Evolutionary conservation across 2,113 vertebrate species (phyloP).

Genomic region (Sprattus sprattus): DNA sequence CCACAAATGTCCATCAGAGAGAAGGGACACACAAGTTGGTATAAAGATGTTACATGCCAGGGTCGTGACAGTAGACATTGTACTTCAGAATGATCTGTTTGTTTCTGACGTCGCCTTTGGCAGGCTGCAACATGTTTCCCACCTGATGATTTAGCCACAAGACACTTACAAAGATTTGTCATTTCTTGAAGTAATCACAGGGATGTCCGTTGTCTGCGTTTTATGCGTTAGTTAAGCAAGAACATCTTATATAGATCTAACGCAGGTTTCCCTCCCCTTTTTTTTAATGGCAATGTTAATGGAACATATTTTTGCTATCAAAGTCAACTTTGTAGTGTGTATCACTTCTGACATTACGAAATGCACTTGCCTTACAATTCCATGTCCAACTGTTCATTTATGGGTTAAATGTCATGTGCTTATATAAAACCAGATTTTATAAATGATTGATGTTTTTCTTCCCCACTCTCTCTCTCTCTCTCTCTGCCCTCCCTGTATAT

Average conservation of each 20-base stretch:
- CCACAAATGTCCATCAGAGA: conserved; percentile 52
- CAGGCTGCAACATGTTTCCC: neutral
- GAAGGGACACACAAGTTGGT: neutral
- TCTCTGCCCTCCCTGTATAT: neutral
- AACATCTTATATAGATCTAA: no score
- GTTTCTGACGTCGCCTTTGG: neutral
- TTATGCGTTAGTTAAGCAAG: no score
- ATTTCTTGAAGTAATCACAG: neutral
- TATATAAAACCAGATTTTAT: neutral
- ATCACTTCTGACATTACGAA: no score
- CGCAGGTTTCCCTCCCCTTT: no score
- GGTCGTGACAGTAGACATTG: neutral
- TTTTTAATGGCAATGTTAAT: neutral
- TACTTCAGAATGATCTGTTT: neutral
- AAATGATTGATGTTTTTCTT: neutral
- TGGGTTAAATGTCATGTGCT: no score
- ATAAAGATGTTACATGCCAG: neutral
- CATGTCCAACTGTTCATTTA: no score
- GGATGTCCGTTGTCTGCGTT: no score
- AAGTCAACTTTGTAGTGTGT: neutral
- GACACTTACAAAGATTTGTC: neutral
- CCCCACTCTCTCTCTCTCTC: neutral
- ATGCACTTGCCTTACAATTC: no score
- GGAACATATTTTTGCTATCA: neutral
- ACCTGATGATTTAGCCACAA: neutral